Base-by-base conservation (phyloP, 2,888 invertebrate species). In the Nomada goodeniana region DNA sequence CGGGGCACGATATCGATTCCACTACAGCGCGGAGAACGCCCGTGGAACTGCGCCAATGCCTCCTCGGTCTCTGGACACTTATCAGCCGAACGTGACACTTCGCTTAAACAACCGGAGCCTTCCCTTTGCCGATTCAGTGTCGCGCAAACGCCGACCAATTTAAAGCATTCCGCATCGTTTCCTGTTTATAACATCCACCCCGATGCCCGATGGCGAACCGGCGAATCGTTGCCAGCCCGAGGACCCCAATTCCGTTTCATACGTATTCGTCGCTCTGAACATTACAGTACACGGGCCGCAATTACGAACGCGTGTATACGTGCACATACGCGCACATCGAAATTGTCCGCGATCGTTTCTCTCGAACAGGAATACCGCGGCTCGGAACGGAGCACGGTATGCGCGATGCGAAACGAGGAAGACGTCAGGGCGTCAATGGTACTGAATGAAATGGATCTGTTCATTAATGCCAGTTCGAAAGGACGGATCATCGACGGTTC, bases 131-230 rank as follows among this genome's bases (percentile, higher is more conserved):
- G 78, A 85, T 83, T 82, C 75, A 72, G 23, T 75, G 76, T 69
- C 72, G 75, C 26, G 44, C 79, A 60, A 84, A 86, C 59, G 82
- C 80, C 83, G 80, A 55, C 67, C 85, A 86, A 86, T 86, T 86
- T 86, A 86, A 83, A 86, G 47, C 76, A 76, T 80, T 76, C 80
- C 52, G 65, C 82, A 71, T 69, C 65, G 82, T 83, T 86, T 86
- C 82, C 84, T 82, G 86, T 86, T 86, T 83, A 78, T 67, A 53
- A 76, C 67, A 55, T 64, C 80, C 76, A 73, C 47, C 61, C 72
- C 63, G 67, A 23, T 64, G 70, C 57, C 57, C 61, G 2, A 53
- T 69, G 64, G 74, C 64, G 65, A 70, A 55, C 26, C 26, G 60
- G n/a, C 13, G 59, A 50, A 74, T 20, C 50, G 26, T 50, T 5